Percentiles rank a stretch among this genome's conserved stretches.
Conservation (phyloP, 2,888 invertebrate genomes). For the Hydrotaea diabolus region DNA sequence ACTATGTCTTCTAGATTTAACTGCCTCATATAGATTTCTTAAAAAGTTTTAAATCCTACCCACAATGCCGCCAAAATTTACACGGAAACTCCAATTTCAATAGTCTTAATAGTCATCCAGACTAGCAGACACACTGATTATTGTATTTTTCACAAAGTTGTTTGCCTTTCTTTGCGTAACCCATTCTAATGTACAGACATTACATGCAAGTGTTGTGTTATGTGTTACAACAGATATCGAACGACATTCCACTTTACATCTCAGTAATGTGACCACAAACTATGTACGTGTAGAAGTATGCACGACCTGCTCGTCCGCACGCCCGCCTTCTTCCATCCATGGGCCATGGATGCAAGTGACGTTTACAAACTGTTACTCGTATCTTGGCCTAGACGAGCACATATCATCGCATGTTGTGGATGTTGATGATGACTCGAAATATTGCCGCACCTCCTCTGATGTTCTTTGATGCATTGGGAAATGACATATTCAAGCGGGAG, state of each 20-base stretch:
- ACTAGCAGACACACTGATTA: no score
- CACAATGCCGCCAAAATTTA: no score
- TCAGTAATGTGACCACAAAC: slow-evolving; percentile 18
- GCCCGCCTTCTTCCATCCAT: no score
- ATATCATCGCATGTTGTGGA: neutral
- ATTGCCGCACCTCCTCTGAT: neutral
- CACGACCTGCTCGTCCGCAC: neutral
- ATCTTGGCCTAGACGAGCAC: neutral
- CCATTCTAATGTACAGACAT: neutral
- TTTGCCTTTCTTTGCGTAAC: neutral
- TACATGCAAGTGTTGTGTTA: neutral
- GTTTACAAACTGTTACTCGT: slow-evolving; percentile 4
- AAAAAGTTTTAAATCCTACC: no score
- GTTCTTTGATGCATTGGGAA: neutral
- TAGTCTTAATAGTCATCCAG: no score
- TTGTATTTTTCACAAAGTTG: no score
- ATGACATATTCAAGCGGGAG: neutral
- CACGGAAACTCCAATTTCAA: no score
- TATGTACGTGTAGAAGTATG: neutral
- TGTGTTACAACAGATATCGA: neutral
- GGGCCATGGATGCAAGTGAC: neutral
- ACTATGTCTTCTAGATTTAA: no score
- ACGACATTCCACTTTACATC: neutral
- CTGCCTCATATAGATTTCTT: no score
- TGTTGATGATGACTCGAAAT: neutral